Percentiles rank a stretch among this genome's conserved stretches.
Conservation (phyloP, 2,888 invertebrate genomes). For the Zygothrica quintamaculata region DNA sequence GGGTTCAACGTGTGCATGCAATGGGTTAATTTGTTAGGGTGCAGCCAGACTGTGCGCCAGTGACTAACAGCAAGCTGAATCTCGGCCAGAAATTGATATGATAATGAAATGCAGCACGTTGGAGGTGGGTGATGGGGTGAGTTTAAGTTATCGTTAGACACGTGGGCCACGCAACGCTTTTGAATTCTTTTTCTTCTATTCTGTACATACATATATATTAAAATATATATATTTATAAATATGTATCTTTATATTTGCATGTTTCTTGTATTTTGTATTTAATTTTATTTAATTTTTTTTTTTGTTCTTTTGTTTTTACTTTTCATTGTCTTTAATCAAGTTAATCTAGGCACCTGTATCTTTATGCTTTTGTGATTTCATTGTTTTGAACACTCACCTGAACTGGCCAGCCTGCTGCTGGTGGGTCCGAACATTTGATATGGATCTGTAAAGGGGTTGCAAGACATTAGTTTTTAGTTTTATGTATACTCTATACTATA, state of each 20-base stretch:
- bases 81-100: slow-evolving; percentile 77
- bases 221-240: too few species aligned
- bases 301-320: slow-evolving; percentile 14
- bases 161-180: slow-evolving; percentile 53
- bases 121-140: neutral
- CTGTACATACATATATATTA: too few species aligned
- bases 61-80: slow-evolving; percentile 68
- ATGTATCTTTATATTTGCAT: too few species aligned
- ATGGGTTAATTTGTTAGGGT: slow-evolving; percentile 74
- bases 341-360: slow-evolving; percentile 83
- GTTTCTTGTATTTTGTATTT: too few species aligned
- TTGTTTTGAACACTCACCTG: slow-evolving; percentile 88
- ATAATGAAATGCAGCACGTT: slow-evolving; percentile 72
- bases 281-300: too few species aligned
- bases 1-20: slow-evolving; percentile 67
- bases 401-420: slow-evolving; percentile 97
- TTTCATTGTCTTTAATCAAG: slow-evolving; percentile 24
- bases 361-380: slow-evolving; percentile 74
- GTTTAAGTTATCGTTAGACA: slow-evolving; percentile 18
- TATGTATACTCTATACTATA: neutral
- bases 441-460: slow-evolving; percentile 89
- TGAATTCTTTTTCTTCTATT: slow-evolving; percentile 24
- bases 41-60: slow-evolving; percentile 42
- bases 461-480: slow-evolving; percentile 43
- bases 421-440: slow-evolving; percentile 99